phyloP scores from a whole-genome alignment of 2,113 vertebrate genomes.

The Bungarus multicinctus region DNA sequence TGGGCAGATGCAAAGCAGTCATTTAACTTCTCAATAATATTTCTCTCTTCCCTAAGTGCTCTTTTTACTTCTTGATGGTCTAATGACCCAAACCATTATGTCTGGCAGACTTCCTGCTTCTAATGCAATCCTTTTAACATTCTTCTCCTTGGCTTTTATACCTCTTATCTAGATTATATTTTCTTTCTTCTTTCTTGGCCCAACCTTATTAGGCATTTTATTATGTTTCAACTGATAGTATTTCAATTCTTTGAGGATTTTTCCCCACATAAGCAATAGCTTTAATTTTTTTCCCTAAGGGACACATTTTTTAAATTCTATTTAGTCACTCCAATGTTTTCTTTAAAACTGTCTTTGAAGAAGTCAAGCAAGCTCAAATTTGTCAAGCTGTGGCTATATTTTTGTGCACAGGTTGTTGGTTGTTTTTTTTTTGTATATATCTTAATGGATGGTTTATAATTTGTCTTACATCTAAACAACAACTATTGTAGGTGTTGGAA shows the following conservation, averaged over 20 bases:
- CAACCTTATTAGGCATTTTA: conserved; percentile 3
- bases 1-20: conserved; percentile 11
- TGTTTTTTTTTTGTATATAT: not conserved
- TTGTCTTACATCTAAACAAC: not conserved
- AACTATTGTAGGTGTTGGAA: not conserved
- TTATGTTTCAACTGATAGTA: not conserved
- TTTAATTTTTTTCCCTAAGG: not conserved
- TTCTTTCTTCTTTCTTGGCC: not conserved
- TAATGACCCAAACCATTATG: conserved; percentile 17
- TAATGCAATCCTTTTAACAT: conserved; percentile 33
- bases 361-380: not conserved
- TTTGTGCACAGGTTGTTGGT: not conserved
- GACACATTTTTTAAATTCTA: not conserved
- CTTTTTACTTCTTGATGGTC: conserved; percentile 32
- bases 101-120: conserved; percentile 20
- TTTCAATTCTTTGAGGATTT: conserved; percentile 1
- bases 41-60: conserved; percentile 25
- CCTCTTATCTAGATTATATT: not conserved
- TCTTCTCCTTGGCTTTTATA: conserved; percentile 19
- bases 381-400: not conserved
- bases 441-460: not conserved
- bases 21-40: conserved; percentile 28
- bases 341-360: not conserved
- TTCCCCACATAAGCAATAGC: not conserved
- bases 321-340: not conserved